Base-by-base conservation (phyloP, 2,888 invertebrate genomes). In the Antheraea yamamai region DNA sequence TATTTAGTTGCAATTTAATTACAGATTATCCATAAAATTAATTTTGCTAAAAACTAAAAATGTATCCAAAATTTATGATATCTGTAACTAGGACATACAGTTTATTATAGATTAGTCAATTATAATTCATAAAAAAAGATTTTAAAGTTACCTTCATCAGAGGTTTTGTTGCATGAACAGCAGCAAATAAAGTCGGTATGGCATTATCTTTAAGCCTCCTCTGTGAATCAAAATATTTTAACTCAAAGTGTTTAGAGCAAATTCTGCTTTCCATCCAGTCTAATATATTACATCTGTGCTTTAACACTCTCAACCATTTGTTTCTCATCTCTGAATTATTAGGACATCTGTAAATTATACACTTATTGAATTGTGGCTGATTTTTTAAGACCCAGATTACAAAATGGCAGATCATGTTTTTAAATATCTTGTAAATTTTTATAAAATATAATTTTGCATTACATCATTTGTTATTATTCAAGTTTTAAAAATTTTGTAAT, bases 221-320 rank as follows among this genome's bases (percentile, higher is more conserved):
- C 73, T 90, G 87, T 0, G 86, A 78, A 81, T 93, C 92, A 83
- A 93, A 90, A 81, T 83, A 90, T 79, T 89, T 92, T 7, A 83
- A 78, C 78, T 94, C 93, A 84, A 94, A 94, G 83, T 94, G 94
- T 78, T 85, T 91, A 0, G 94, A 93, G 76, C 94, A 94, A 73
- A 94, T 91, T 80, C 84, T 90, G 77, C 92, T 93, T 81, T 83
- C 91, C 7, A 80, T 76, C 92, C 92, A 94, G 78, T 94, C 92
- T 64, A 94, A 80, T 68, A 85, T 78, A 73, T 85, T 79, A 78
- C 93, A 93, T 78, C 87, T 91, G 75, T 88, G 89, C 81, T 87
- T 92, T 16, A 94, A 82, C 35, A 89, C 78, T 76, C 87, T 85
- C 12, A 92, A 80, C 94, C 94, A 94, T 82, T 86, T 90, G 76